Evolutionary conservation across 2,888 invertebrate genomes (phyloP), one percentile per base, ranked within the genome.

Genomic region (Oscheius onirici): DNA sequence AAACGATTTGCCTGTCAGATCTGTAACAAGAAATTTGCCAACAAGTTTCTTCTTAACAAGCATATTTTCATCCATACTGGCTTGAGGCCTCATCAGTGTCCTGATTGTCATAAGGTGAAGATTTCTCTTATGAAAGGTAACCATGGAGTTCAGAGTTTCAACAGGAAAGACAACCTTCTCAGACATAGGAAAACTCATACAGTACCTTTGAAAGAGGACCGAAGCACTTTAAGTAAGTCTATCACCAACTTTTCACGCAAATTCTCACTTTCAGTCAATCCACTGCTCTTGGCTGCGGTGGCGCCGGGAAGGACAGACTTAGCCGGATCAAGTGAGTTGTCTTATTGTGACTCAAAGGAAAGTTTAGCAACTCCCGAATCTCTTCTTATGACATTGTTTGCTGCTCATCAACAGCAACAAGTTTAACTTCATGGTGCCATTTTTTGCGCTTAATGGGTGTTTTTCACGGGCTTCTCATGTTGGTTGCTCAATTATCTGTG

Each of bases 41-140:
- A 71, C 46, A 71, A 71, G 28, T 71, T 71, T 26, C 55, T 71
- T 43, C 57, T 71, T 13, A 71, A 71, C 26, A 71, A 71, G 55
- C 71, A 71, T 54, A 65, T 65, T 6, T 71, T 71, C 65, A 71
- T 71, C 15, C 71, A 71, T 54, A 71, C 71, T 10, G 71, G 71
- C 8, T 49, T 71, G 22, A 28, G 65, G 43, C 71, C 71, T 41
- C 71, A 71, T 46, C 54, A 65, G 24, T 71, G 71, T 43, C 71
- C 63, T 13, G 63, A 71, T 20, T 71, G 71, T 41, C 46, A 51
- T 15, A 71, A 71, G 65, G 71, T 63, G n/a, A 15, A 22, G 3
- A 11, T 54, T 20, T 22, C 11, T 13, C 20, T 22, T 24, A 13
- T 22, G 26, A 10, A 2, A 63, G 20, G 11, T 0, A n/a, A 34